Evolutionary conservation across 1,140 invertebrate species (phyloP).

Genomic region (Diprion similis): DNA sequence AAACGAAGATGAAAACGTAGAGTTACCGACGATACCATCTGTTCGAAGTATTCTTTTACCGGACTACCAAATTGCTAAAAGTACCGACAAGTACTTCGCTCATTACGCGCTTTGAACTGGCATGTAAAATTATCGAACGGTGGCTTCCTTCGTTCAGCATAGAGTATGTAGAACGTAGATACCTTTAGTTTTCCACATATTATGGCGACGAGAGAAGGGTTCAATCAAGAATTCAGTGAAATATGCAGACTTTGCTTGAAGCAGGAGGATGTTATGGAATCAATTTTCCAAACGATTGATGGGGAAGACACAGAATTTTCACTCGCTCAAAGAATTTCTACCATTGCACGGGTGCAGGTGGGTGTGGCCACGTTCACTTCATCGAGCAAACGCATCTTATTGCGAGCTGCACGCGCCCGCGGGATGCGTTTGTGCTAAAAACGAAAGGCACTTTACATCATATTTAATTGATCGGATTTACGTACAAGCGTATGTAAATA

Average conservation of each 20-base stretch:
- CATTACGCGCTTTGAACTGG: too few species aligned
- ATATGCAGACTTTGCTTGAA: conserved; percentile 44
- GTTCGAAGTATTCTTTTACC: too few species aligned
- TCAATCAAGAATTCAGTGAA: conserved; percentile 31
- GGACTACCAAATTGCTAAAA: too few species aligned
- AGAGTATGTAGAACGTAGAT: conserved; percentile 1
- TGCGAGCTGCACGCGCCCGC: not conserved
- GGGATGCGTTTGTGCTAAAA: not conserved
- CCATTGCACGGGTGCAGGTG: conserved; percentile 42
- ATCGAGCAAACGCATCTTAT: not conserved
- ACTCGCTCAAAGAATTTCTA: conserved; percentile 34
- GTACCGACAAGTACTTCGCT: too few species aligned
- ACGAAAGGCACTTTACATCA: too few species aligned
- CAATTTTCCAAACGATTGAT: conserved; percentile 29
- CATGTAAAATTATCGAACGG: too few species aligned
- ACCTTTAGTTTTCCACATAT: conserved; percentile 1
- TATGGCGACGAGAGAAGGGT: conserved; percentile 16
- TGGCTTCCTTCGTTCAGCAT: not conserved
- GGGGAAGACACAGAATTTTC: conserved; percentile 14
- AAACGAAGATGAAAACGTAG: too few species aligned
- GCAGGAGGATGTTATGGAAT: conserved; percentile 30
- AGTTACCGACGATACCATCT: too few species aligned
- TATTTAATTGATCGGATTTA: too few species aligned
- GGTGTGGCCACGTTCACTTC: conserved; percentile 36
- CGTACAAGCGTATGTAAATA: too few species aligned